Percentiles rank a stretch among this genome's conserved stretches.
Conservation (phyloP, 2,888 invertebrate species). For the Thumatha senex region DNA sequence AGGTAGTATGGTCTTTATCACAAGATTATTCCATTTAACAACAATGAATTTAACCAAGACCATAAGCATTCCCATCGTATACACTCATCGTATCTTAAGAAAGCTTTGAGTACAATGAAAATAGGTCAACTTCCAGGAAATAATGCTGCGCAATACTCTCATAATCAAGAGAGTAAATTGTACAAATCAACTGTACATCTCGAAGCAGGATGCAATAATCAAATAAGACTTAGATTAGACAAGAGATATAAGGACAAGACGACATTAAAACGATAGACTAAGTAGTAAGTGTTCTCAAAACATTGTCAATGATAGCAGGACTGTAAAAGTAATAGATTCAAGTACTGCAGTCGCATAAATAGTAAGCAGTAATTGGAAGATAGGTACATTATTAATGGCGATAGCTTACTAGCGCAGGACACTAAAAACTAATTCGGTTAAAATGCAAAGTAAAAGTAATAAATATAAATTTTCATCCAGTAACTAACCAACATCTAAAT, state of each 20-base stretch:
- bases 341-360: conserved; percentile 4
- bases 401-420: too few species aligned
- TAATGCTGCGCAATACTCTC: neutral
- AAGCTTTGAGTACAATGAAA: neutral
- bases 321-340: neutral
- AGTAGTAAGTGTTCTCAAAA: conserved; percentile 17
- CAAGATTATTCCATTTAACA: too few species aligned
- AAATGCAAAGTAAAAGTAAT: too few species aligned
- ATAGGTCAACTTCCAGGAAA: neutral
- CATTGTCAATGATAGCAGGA: conserved; percentile 19
- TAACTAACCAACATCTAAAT: too few species aligned
- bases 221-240: conserved; percentile 24
- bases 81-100: neutral
- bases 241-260: conserved; percentile 18
- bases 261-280: conserved; percentile 17
- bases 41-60: neutral
- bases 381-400: too few species aligned
- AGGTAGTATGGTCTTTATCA: too few species aligned
- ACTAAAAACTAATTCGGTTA: too few species aligned
- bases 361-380: conserved; percentile 3
- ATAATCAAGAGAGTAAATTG: conserved; percentile 19
- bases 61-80: neutral
- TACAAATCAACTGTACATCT: conserved; percentile 15
- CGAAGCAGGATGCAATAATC: conserved; percentile 32
- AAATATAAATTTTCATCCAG: too few species aligned